Evolutionary conservation across 1,140 invertebrate genomes (phyloP).

Genomic region (Hetaerina americana): DNA sequence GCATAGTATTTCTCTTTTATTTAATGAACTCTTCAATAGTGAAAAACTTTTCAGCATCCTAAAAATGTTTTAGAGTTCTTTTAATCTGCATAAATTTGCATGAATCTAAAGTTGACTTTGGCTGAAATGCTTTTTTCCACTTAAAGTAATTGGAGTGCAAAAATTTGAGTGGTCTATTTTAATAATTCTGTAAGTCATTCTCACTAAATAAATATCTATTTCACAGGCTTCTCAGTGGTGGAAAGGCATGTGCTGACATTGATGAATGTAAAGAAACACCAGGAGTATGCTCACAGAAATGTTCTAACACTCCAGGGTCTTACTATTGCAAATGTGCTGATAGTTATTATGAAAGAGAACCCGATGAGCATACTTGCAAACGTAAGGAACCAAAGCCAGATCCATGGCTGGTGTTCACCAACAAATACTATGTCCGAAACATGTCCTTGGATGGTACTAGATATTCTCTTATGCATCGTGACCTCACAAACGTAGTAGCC

Average conservation of each 20-base stretch:
- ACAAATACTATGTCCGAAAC: constrained; percentile 95
- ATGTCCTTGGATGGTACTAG: constrained; percentile 77
- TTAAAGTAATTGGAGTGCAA: background rate
- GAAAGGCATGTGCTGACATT: constrained; percentile 82
- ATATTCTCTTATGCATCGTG: constrained; percentile 85
- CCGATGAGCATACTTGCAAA: constrained; percentile 82
- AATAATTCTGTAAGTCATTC: background rate
- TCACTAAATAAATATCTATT: background rate
- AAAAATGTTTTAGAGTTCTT: too few species aligned
- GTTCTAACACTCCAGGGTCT: constrained; percentile 88
- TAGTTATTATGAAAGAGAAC: constrained; percentile 73
- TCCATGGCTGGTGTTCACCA: constrained; percentile 93
- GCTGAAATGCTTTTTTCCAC: background rate
- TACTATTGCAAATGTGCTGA: constrained; percentile 95
- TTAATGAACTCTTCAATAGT: too few species aligned
- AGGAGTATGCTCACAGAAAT: constrained; percentile 86
- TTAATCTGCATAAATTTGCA: too few species aligned
- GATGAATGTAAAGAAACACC: constrained; percentile 87
- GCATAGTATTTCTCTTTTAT: too few species aligned
- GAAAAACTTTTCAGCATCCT: too few species aligned
- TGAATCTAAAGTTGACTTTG: background rate
- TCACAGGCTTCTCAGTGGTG: constrained; percentile 53
- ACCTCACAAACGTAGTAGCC: constrained; percentile 91
- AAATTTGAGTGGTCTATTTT: constrained; percentile 18
- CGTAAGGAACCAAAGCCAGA: constrained; percentile 57